A percentile compares a stretch with the other conserved stretches of the same genome.
Evolutionary conservation across 2,888 invertebrate genomes (phyloP).

Genomic region (Encarsia formosa): DNA sequence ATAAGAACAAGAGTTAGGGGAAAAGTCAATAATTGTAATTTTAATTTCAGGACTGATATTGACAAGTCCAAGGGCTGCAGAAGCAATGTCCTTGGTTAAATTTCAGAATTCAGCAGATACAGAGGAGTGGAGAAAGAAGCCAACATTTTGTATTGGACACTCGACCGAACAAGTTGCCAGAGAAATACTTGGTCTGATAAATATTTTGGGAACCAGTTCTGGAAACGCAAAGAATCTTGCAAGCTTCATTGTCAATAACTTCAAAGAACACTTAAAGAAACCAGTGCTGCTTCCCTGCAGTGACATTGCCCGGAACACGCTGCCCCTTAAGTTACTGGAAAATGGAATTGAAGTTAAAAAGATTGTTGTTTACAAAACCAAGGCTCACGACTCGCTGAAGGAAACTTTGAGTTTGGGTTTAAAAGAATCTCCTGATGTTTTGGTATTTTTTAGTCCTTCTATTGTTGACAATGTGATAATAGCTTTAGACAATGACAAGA

Average conservation of each 20-base stretch:
- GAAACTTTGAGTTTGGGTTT: conserved; percentile 34
- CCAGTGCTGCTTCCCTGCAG: conserved; percentile 46
- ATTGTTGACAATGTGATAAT: conserved; percentile 38
- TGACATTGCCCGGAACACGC: conserved; percentile 43
- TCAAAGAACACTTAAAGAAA: conserved; percentile 22
- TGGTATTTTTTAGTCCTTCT: conserved; percentile 48
- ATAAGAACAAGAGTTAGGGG: not conserved
- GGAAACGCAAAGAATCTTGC: conserved; percentile 45
- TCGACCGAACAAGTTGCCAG: conserved; percentile 39
- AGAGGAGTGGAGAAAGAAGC: conserved; percentile 36
- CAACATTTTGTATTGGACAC: conserved; percentile 44
- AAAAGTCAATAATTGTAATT: conserved; percentile 1
- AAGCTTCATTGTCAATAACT: conserved; percentile 32
- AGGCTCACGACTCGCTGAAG: conserved; percentile 37
- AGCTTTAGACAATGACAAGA: conserved; percentile 27
- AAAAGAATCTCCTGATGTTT: conserved; percentile 30
- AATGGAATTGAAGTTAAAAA: conserved; percentile 35
- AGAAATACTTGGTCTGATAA: conserved; percentile 33
- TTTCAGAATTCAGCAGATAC: conserved; percentile 26
- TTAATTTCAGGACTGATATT: conserved; percentile 40
- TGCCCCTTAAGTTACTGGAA: conserved; percentile 33
- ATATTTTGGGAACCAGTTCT: conserved; percentile 38
- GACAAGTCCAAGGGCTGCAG: conserved; percentile 45
- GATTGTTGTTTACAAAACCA: conserved; percentile 40
- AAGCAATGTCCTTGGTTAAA: conserved; percentile 36